Base-by-base conservation (phyloP, 2,888 invertebrate genomes). In the Tholera decimalis region DNA sequence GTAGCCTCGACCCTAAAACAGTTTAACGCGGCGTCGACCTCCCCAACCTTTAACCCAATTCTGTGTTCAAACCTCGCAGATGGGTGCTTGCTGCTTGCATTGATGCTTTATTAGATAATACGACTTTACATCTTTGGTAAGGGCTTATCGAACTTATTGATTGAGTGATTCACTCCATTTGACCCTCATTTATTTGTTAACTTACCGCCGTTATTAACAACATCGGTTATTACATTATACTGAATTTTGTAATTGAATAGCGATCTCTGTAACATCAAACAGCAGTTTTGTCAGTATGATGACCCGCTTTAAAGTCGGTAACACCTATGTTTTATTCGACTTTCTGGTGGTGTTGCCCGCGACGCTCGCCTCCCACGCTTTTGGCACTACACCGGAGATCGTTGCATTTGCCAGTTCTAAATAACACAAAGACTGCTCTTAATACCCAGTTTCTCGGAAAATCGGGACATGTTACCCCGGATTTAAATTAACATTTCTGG, bases 351-450 rank as follows among this genome's bases (percentile, higher is more conserved):
- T 84, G 80, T 83, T 83, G 77, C 79, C 83, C 84, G 80, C 84
- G 82, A 72, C 65, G 84, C 83, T 82, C 84, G 75, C 84, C 86
- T 84, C 94, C 94, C 91, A 94, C 94, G 92, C 92, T 88, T 86
- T 94, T 94, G 94, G 94, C 94, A 93, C 89, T 85, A 77, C 81
- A 82, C 83, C 86, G 81, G 87, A 85, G 87, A 88, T 91, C 88
- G 88, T 88, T 93, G 92, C 93, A 93, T 91, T 91, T 90, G 89
- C 85, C 88, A 81, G 86, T 91, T 91, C 89, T 90, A 92, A 92
- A 94, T 93, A 93, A 92, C 90, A 91, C 91, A 89, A 91, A 90
- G 89, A 91, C 86, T 90, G 92, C 87, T 94, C 92, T 86, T 88
- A 88, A 92, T 92, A 92, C 91, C 91, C 88, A 91, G 89, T 91